Evolutionary conservation across 2,888 invertebrate genomes (phyloP).

Genomic region (Metalampra italica): DNA sequence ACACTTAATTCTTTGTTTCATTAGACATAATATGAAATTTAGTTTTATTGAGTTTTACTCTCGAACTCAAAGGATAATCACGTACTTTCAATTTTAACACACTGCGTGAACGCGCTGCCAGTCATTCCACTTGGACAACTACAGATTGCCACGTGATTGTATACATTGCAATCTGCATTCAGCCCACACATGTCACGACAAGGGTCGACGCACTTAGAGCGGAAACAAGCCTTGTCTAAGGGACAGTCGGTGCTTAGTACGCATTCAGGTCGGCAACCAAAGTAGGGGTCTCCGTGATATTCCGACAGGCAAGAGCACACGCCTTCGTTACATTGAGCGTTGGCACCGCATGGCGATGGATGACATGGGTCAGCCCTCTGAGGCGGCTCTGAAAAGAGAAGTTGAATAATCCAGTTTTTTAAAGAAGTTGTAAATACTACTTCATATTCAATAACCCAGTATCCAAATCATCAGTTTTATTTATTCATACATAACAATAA

Average conservation of each 20-base stretch:
- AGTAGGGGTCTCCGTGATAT: constrained; percentile 88
- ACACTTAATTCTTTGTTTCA: background rate
- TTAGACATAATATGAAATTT: no score
- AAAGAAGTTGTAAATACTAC: no score
- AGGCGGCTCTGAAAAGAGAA: constrained; percentile 45
- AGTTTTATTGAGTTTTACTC: no score
- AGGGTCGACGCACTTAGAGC: constrained; percentile 90
- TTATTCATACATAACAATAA: no score
- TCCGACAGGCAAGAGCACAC: constrained; percentile 86
- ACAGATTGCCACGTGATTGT: constrained; percentile 83
- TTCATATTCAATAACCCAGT: no score
- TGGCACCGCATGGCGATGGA: constrained; percentile 88
- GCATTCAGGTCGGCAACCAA: constrained; percentile 90
- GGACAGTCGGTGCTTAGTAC: constrained; percentile 88
- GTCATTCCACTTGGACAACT: constrained; percentile 81
- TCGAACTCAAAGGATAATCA: constrained; percentile 7
- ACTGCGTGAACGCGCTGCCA: constrained; percentile 85
- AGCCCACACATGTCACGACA: constrained; percentile 90
- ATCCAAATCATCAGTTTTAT: no score
- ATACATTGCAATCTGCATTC: constrained; percentile 86
- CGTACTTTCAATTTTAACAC: constrained; percentile 79
- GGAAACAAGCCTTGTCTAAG: constrained; percentile 85
- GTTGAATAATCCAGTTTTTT: no score
- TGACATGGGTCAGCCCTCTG: constrained; percentile 81
- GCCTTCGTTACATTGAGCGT: constrained; percentile 85